Evolutionary conservation across 2,113 vertebrate species (phyloP).

Genomic region (Mystacornis crossleyi): DNA sequence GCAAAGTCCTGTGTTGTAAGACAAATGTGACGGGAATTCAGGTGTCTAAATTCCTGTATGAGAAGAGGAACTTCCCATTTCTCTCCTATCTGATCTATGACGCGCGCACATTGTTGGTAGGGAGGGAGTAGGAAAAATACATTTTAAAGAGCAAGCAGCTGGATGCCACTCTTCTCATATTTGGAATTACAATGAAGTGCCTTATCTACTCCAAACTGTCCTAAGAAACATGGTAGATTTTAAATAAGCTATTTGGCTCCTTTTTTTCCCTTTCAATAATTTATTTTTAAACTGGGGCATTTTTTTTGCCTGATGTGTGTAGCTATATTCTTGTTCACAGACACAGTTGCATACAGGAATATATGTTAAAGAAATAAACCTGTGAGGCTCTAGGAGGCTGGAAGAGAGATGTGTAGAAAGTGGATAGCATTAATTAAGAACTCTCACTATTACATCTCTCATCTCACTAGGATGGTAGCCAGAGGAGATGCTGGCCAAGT

Average conservation of each 20-base stretch:
- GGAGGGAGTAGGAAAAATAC: background rate
- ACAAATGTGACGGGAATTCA: background rate
- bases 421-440: background rate
- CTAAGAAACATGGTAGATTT: background rate
- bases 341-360: background rate
- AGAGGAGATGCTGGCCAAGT: background rate
- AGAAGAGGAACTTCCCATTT: background rate
- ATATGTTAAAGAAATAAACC: background rate
- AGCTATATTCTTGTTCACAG: background rate
- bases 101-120: background rate
- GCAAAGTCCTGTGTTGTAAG: background rate
- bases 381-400: background rate
- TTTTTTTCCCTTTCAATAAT: background rate
- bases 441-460: background rate
- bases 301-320: background rate
- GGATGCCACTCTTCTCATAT: background rate
- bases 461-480: background rate
- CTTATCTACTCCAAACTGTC: background rate
- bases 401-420: background rate
- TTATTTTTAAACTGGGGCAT: background rate
- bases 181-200: background rate
- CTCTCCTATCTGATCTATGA: background rate
- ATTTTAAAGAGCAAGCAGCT: background rate
- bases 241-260: background rate
- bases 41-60: background rate